Percentiles rank a stretch among this genome's conserved stretches.
These are phyloP conservation scores for Drosophila navojoa DNA, from an alignment of 1,140 invertebrate species.

Conservation along the genomic window DNA sequence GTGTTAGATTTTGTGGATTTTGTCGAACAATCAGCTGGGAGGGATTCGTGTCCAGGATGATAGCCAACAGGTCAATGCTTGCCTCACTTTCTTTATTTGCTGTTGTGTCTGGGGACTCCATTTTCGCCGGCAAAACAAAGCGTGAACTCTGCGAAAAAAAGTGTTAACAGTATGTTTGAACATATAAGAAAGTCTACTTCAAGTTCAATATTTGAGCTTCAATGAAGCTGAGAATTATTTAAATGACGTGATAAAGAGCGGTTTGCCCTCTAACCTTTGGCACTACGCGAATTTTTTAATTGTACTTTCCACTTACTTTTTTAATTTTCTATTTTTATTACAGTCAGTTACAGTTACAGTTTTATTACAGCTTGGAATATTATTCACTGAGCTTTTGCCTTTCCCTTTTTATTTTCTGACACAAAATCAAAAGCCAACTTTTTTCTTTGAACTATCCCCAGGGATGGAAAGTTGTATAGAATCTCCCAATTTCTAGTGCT, in stretches of 20 bases:
- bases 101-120: slow-evolving; percentile 53
- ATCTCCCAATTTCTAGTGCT: background rate
- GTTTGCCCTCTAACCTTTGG: background rate
- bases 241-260: too few species aligned
- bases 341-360: too few species aligned
- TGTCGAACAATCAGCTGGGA: slow-evolving; percentile 90
- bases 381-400: background rate
- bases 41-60: slow-evolving; percentile 94
- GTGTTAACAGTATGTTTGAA: too few species aligned
- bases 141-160: background rate
- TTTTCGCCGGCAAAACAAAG: slow-evolving; percentile 53
- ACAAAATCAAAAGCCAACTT: too few species aligned
- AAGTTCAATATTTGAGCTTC: too few species aligned
- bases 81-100: slow-evolving; percentile 48
- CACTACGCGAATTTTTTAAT: background rate
- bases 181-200: too few species aligned
- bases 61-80: slow-evolving; percentile 88
- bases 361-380: background rate
- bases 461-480: too few species aligned
- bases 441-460: too few species aligned
- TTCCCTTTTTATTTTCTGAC: too few species aligned
- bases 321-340: background rate
- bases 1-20: slow-evolving; percentile 88
- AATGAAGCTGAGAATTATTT: too few species aligned
- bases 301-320: background rate